These are phyloP conservation scores for Alethe castanea DNA, from an alignment of 2,113 vertebrate genomes.

Conservation along the genomic window DNA sequence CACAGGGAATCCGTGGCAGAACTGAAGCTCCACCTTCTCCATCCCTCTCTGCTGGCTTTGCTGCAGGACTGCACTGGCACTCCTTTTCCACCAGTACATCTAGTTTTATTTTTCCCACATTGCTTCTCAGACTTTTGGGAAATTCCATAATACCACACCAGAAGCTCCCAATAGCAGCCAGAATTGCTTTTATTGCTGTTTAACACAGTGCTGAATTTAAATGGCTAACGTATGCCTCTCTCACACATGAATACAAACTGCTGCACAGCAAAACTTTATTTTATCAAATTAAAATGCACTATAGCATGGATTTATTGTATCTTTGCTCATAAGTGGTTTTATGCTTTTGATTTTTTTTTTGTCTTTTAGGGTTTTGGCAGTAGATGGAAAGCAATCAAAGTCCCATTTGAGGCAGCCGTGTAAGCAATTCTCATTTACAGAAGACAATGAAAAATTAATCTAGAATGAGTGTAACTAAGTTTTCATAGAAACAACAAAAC, in stretches of 20 bases:
- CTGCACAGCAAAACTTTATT: neutral
- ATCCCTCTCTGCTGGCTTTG: neutral
- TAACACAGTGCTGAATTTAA: neutral
- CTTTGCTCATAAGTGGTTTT: neutral
- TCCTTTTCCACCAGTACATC: neutral
- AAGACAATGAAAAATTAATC: slow-evolving; percentile 75
- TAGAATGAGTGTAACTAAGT: slow-evolving; percentile 55
- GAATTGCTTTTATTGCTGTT: neutral
- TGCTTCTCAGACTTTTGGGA: neutral
- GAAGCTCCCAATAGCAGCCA: neutral
- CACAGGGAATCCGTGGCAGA: neutral
- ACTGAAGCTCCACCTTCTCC: neutral
- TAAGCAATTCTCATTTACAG: slow-evolving; percentile 58
- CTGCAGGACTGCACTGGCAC: neutral
- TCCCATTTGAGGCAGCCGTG: slow-evolving; percentile 39
- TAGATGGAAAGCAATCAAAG: slow-evolving; percentile 32
- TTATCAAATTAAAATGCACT: slow-evolving; percentile 40
- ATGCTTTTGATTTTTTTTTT: neutral
- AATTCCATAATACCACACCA: neutral
- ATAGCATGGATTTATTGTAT: neutral
- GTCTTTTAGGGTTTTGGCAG: slow-evolving; percentile 58
- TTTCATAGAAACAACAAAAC: slow-evolving; percentile 64
- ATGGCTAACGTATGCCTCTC: neutral
- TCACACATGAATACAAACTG: neutral
- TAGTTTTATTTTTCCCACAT: neutral